Conservation (phyloP, 2,113 vertebrate species). For the Arenaria interpres region DNA sequence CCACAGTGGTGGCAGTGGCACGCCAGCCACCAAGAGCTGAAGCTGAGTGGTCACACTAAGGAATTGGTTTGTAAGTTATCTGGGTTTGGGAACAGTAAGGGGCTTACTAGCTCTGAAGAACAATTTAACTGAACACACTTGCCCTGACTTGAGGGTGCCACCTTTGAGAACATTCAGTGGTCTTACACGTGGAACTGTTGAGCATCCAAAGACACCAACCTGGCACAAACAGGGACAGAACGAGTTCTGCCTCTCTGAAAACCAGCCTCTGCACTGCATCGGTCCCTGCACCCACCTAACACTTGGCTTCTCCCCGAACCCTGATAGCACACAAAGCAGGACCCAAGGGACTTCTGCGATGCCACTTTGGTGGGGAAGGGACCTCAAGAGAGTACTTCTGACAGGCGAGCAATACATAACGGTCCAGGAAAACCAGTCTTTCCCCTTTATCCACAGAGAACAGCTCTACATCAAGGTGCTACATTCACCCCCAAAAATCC, state of each 20-base stretch:
- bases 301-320: neutral
- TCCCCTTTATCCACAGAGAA: neutral
- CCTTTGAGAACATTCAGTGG: neutral
- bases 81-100: neutral
- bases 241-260: neutral
- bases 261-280: neutral
- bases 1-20: neutral
- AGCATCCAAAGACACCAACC: neutral
- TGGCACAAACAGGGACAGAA: neutral
- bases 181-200: neutral
- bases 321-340: neutral
- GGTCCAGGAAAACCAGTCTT: neutral
- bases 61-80: neutral
- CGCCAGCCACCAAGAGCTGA: neutral
- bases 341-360: neutral
- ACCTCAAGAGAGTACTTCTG: neutral
- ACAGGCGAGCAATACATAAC: neutral
- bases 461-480: neutral
- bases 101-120: neutral
- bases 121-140: neutral
- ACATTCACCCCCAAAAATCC: neutral
- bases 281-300: neutral
- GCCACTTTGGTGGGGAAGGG: neutral
- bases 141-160: neutral
- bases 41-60: neutral